These are phyloP conservation scores for Corythoichthys haematopterus DNA, from an alignment of 2,113 vertebrate genomes.

Conservation along the genomic window DNA sequence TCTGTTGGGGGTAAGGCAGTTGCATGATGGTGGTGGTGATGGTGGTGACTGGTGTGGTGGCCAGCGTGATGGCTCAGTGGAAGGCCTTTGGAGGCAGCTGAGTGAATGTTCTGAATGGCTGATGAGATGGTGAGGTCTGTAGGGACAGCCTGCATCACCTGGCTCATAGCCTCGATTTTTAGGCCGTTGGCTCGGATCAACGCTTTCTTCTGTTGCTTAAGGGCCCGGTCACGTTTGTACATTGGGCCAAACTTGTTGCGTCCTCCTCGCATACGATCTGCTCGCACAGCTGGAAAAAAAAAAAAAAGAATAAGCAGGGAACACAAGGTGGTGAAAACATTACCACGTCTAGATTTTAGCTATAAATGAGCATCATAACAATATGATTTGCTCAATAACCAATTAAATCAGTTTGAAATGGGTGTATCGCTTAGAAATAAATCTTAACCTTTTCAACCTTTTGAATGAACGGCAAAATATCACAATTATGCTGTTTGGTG, in stretches of 20 bases:
- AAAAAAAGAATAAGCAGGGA: slow-evolving; percentile 3
- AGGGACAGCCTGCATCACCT: slow-evolving; percentile 94
- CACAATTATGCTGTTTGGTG: neutral
- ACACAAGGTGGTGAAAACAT: slow-evolving; percentile 9
- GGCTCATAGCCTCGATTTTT: slow-evolving; percentile 96
- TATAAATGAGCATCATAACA: neutral
- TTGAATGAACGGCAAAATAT: neutral
- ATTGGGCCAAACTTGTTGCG: slow-evolving; percentile 98
- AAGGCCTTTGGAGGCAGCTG: slow-evolving; percentile 94
- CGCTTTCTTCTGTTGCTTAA: slow-evolving; percentile 98
- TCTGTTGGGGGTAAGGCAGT: slow-evolving; percentile 92
- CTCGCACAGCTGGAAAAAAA: slow-evolving; percentile 82
- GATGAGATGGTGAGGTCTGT: slow-evolving; percentile 95
- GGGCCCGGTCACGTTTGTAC: slow-evolving; percentile 96
- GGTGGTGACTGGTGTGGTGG: slow-evolving; percentile 68
- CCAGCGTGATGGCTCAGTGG: slow-evolving; percentile 84
- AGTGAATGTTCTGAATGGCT: slow-evolving; percentile 96
- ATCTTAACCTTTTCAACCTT: neutral
- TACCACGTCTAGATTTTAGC: slow-evolving; percentile 7
- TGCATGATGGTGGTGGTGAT: slow-evolving; percentile 65
- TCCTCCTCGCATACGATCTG: slow-evolving; percentile 95
- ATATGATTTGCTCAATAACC: neutral
- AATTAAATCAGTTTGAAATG: neutral
- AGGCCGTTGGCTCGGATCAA: slow-evolving; percentile 96
- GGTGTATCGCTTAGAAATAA: neutral